A percentile compares a stretch with the other conserved stretches of the same genome.
These are phyloP conservation scores for Pseudomyrmex concolor DNA, from an alignment of 1,140 invertebrate genomes.

Conservation along the genomic window DNA sequence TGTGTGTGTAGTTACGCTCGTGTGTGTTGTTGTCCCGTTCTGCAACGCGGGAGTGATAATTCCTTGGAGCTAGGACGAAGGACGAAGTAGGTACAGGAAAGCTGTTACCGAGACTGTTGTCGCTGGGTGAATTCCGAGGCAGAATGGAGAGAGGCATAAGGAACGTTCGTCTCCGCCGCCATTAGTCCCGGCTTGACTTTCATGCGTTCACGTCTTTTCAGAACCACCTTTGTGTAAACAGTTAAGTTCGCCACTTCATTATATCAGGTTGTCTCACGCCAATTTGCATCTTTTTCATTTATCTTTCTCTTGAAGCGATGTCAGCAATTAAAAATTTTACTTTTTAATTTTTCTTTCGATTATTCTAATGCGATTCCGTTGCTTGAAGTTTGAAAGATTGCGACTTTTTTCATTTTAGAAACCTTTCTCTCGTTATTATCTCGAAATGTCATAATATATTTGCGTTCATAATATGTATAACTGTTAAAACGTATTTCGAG, in stretches of 20 bases:
- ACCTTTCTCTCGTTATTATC: too few species aligned
- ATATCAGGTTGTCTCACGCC: neutral
- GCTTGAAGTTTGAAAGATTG: too few species aligned
- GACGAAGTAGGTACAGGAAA: slow-evolving; percentile 62
- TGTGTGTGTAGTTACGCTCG: neutral
- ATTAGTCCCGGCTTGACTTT: slow-evolving; percentile 71
- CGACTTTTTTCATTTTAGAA: too few species aligned
- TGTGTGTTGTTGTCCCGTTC: neutral
- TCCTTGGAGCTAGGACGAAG: slow-evolving; percentile 65
- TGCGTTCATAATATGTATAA: too few species aligned
- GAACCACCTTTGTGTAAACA: slow-evolving; percentile 65
- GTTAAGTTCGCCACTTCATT: slow-evolving; percentile 70
- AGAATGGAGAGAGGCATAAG: slow-evolving; percentile 57
- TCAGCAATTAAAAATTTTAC: neutral
- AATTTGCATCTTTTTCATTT: slow-evolving; percentile 19
- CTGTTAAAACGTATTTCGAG: too few species aligned
- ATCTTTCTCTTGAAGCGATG: neutral
- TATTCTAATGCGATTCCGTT: too few species aligned
- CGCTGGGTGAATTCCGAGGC: slow-evolving; percentile 51
- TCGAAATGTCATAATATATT: too few species aligned
- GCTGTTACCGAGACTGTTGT: slow-evolving; percentile 72
- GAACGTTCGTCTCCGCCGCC: slow-evolving; percentile 63
- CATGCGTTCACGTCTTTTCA: slow-evolving; percentile 37
- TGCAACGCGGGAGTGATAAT: slow-evolving; percentile 65
- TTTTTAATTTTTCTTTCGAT: neutral